These are phyloP conservation scores for Crocodylus rhombifer DNA, from an alignment of 2,797 vertebrate genomes.

Conservation along the genomic window DNA sequence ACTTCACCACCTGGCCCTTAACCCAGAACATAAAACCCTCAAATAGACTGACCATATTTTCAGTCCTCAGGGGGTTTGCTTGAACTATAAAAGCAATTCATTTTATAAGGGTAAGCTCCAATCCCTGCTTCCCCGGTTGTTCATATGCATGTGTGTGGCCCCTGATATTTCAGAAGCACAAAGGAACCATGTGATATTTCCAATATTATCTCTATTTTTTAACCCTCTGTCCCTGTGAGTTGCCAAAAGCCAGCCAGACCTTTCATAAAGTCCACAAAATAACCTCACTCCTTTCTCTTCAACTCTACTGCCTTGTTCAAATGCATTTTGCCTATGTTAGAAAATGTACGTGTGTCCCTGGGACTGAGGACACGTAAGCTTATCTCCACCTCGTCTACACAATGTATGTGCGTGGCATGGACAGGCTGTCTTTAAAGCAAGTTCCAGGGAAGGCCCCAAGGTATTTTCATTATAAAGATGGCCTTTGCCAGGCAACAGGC, in stretches of 20 bases:
- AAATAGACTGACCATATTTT: not conserved
- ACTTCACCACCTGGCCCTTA: slow-evolving; percentile 51
- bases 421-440: not conserved
- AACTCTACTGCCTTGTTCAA: not conserved
- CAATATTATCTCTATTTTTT: not conserved
- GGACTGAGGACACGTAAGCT: not conserved
- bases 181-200: not conserved
- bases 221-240: not conserved
- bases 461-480: not conserved
- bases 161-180: not conserved
- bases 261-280: not conserved
- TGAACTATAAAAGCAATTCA: slow-evolving; percentile 27
- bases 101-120: not conserved
- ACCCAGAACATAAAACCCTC: slow-evolving; percentile 37
- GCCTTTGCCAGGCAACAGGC: not conserved
- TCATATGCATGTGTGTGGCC: fast-evolving
- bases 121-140: not conserved
- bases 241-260: not conserved
- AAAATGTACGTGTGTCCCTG: not conserved
- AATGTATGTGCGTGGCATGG: not conserved
- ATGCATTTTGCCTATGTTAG: not conserved
- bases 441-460: not conserved
- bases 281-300: not conserved
- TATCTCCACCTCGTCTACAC: not conserved
- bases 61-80: slow-evolving; percentile 21